A percentile compares a stretch with the other conserved stretches of the same genome.
Conservation (phyloP, 1,140 invertebrate genomes). For the Doryteuthis pealeii region DNA sequence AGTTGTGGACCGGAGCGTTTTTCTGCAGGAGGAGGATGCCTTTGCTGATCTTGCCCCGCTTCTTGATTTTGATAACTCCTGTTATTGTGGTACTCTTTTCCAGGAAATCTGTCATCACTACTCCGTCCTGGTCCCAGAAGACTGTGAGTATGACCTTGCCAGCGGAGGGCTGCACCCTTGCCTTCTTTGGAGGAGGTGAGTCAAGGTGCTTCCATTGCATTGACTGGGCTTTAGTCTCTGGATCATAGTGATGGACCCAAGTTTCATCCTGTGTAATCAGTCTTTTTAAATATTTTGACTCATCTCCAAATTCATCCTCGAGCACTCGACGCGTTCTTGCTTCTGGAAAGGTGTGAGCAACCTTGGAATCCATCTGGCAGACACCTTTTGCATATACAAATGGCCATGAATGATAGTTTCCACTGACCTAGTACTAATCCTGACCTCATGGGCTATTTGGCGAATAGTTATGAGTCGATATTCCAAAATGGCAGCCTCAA, state of each 20-base stretch:
- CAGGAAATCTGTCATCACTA: neutral
- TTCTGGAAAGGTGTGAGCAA: slow-evolving; percentile 1
- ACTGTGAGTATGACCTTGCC: neutral
- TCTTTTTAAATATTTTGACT: neutral
- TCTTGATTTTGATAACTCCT: neutral
- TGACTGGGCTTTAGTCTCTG: neutral
- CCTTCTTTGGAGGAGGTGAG: slow-evolving; percentile 2
- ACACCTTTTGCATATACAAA: neutral
- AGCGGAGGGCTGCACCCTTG: neutral
- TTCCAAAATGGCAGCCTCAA: neutral
- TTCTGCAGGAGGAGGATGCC: too few relatives aligned
- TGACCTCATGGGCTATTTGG: neutral
- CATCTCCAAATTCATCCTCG: neutral
- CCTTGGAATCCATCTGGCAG: neutral
- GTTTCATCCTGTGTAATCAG: neutral
- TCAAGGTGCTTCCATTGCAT: neutral
- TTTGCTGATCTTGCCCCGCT: too few relatives aligned
- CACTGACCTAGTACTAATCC: neutral
- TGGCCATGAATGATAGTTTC: neutral
- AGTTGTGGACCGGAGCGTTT: too few relatives aligned
- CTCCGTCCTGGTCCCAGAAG: neutral
- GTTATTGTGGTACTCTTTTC: neutral
- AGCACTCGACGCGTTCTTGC: neutral
- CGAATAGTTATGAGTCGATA: neutral
- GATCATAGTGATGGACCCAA: neutral